Evolutionary conservation across 2,113 vertebrate genomes (phyloP), one percentile per base, ranked within the genome.

Genomic region (Chaetorhynchus papuensis): DNA sequence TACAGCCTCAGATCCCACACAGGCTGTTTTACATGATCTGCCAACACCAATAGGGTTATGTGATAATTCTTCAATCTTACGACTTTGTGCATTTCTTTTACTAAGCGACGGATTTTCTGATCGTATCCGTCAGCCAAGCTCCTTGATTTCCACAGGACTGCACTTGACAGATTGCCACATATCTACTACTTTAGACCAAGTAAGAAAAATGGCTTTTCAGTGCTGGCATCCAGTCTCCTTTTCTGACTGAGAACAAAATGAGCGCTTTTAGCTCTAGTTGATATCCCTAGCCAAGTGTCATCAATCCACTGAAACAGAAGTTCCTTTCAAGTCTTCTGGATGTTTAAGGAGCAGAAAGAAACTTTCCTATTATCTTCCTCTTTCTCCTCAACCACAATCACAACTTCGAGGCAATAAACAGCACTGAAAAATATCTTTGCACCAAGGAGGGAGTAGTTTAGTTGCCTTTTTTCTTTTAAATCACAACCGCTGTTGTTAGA

Each of bases 141-240:
- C 42, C 23, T 66, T 59, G 79, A 59, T 94, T 90, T 83, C 66
- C 52, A 75, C 54, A 69, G 64, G 59, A 31, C 45, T 87, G 81
- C 60, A 24, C 21, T 72, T 90, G 75, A 75, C 52, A 79, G 53
- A 76, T 57, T 75, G 57, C 61, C 44, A 83, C 20, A 7, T 35
- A 82, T 10, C 28, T 66, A 11, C 39, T 71, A 23, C 49, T 76
- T 75, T 12, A 63, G 28, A 63, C 20, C n/a, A 64, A 75, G 52
- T 7, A 72, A 89, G 65, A 88, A 81, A 91, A 85, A 83, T 52
- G n/a, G 23, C 44, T 82, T 94, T 75, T 54, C 41, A 88, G 30
- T 33, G 44, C 47, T 93, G 85, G 35, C 75, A 87, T 30, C 47
- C 56, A 59, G 56, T 42, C 61, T 77, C n/a, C 78, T 61, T 52